Conservation (phyloP, 2,888 invertebrate species). For the Macaria notata region DNA sequence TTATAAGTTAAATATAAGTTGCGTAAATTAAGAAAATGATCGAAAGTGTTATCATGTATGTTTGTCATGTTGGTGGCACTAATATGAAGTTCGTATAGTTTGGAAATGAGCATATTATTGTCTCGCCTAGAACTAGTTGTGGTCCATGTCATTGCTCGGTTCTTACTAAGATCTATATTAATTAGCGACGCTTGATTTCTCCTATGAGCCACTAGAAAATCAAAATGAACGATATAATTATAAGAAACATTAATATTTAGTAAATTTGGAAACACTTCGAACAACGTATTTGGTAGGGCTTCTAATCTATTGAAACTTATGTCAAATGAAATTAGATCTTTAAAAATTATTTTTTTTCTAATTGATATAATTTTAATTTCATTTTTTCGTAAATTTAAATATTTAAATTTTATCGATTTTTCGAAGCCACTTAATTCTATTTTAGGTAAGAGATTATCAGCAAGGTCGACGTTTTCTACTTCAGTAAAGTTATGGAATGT, state of each 20-base stretch:
- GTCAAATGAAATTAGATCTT: slow-evolving; percentile 63
- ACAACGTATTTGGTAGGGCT: slow-evolving; percentile 57
- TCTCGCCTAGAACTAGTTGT: slow-evolving; percentile 46
- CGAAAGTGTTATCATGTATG: slow-evolving; percentile 87
- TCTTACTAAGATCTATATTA: slow-evolving; percentile 72
- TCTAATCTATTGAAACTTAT: slow-evolving; percentile 69
- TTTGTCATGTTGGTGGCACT: slow-evolving; percentile 69
- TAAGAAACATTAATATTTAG: slow-evolving; percentile 71
- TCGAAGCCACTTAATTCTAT: slow-evolving; percentile 85
- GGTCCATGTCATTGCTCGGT: slow-evolving; percentile 65
- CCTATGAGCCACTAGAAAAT: slow-evolving; percentile 61
- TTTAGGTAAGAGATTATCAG: slow-evolving; percentile 85
- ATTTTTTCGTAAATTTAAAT: slow-evolving; percentile 67
- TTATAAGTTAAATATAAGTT: slow-evolving; percentile 90
- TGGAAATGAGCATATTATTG: slow-evolving; percentile 64
- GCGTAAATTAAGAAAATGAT: slow-evolving; percentile 88
- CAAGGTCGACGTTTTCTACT: slow-evolving; percentile 87
- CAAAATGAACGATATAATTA: slow-evolving; percentile 66
- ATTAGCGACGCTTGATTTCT: slow-evolving; percentile 57
- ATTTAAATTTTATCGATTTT: slow-evolving; percentile 63
- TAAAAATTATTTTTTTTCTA: slow-evolving; percentile 61
- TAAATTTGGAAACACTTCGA: slow-evolving; percentile 71
- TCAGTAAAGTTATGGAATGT: slow-evolving; percentile 88
- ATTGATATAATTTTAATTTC: slow-evolving; percentile 66
- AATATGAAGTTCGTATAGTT: slow-evolving; percentile 71